A percentile compares a stretch with the other conserved stretches of the same genome.
phyloP scores from a whole-genome alignment of 2,888 invertebrate genomes.

The Tetranychus piercei region DNA sequence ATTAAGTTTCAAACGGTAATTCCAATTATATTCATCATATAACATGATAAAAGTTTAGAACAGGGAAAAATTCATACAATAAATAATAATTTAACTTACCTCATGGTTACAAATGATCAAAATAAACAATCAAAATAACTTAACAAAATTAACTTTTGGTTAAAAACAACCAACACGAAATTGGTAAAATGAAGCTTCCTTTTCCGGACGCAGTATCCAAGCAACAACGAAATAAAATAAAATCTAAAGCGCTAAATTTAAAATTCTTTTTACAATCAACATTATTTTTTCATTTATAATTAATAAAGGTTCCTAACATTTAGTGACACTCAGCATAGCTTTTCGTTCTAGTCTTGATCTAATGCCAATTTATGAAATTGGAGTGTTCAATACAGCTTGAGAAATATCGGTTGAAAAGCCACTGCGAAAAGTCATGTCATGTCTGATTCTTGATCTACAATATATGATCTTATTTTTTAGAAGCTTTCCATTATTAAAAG shows the following conservation, averaged over 20 bases:
- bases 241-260: neutral
- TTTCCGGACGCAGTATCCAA: neutral
- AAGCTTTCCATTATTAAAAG: no score
- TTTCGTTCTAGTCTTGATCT: no score
- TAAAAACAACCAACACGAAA: neutral
- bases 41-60: neutral
- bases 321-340: no score
- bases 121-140: neutral
- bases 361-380: no score
- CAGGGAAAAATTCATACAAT: neutral
- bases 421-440: no score
- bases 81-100: neutral
- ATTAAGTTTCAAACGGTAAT: neutral
- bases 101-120: neutral
- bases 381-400: no score
- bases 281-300: no score
- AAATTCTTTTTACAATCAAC: no score
- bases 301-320: no score
- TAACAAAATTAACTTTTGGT: neutral
- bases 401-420: no score
- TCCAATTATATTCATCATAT: constrained; percentile 6
- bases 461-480: no score
- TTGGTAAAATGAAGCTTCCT: neutral
- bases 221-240: neutral
- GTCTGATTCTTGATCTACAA: no score